A percentile compares a stretch with the other conserved stretches of the same genome.
Conservation (phyloP, 2,113 vertebrate genomes). For the Scomber japonicus region DNA sequence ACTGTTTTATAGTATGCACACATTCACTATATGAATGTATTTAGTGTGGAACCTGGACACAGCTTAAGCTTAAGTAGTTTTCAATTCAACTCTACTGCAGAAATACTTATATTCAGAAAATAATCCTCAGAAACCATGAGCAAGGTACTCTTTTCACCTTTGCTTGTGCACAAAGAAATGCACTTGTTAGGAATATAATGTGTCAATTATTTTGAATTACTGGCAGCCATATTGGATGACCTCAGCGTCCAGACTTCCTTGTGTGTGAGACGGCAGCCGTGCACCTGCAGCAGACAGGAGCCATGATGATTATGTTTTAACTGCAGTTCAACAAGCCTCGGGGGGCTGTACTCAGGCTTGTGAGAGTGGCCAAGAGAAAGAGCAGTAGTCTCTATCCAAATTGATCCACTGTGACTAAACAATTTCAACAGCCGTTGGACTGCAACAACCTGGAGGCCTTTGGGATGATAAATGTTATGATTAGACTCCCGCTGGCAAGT, state of each 20-base stretch:
- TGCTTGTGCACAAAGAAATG: constrained; percentile 5
- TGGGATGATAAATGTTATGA: constrained; percentile 45
- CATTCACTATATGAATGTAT: neutral
- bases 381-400: constrained; percentile 46
- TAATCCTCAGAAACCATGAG: too few relatives aligned
- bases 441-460: constrained; percentile 24
- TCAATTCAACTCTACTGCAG: too few relatives aligned
- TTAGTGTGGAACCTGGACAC: neutral
- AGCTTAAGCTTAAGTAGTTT: neutral
- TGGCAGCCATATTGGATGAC: constrained; percentile 75
- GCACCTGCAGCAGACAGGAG: constrained; percentile 70
- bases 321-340: constrained; percentile 19
- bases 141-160: neutral
- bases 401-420: constrained; percentile 62
- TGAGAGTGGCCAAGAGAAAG: constrained; percentile 45
- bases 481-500: constrained; percentile 13
- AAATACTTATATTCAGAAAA: too few relatives aligned
- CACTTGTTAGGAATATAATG: neutral
- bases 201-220: constrained; percentile 19
- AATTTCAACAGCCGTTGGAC: constrained; percentile 45
- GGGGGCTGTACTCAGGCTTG: neutral
- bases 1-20: too few relatives aligned
- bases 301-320: constrained; percentile 34
- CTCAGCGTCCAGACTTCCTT: constrained; percentile 72
- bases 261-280: constrained; percentile 65